Percentiles rank a stretch among this genome's conserved stretches.
Conservation (phyloP, 2,797 vertebrate genomes). For the Pipistrellus pygmaeus region DNA sequence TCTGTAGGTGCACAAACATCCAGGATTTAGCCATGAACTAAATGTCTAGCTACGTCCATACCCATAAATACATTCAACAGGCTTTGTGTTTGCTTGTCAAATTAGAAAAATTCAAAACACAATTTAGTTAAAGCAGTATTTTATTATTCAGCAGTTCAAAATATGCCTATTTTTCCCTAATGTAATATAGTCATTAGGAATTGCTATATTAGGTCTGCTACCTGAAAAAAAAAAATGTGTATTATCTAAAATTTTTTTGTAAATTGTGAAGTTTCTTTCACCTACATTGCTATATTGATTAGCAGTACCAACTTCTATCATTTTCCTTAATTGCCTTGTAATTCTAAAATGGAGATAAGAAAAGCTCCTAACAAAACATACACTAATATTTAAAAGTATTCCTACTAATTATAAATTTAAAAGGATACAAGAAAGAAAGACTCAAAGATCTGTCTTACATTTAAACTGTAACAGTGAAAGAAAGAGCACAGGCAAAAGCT, state of each 20-base stretch:
- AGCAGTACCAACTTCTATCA: background rate
- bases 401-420: slow-evolving; percentile 36
- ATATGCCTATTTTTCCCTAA: background rate
- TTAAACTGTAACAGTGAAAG: background rate
- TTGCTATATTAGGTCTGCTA: background rate
- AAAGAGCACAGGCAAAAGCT: slow-evolving; percentile 15
- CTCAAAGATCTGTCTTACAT: background rate
- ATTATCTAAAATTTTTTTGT: slow-evolving; percentile 7
- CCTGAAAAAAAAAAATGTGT: background rate
- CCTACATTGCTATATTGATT: background rate
- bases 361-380: slow-evolving; percentile 10
- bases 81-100: background rate
- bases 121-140: slow-evolving; percentile 2
- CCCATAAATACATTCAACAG: background rate
- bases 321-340: slow-evolving; percentile 47
- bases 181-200: slow-evolving; percentile 16
- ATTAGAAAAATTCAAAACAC: background rate
- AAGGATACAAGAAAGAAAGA: background rate
- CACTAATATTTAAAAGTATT: slow-evolving; percentile 46
- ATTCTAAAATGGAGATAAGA: slow-evolving; percentile 40
- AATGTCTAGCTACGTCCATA: background rate
- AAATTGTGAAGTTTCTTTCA: background rate
- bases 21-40: background rate
- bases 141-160: slow-evolving; percentile 34
- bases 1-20: slow-evolving; percentile 34